Evolutionary conservation across 2,888 invertebrate species (phyloP).

Genomic region (Idaea biselata): DNA sequence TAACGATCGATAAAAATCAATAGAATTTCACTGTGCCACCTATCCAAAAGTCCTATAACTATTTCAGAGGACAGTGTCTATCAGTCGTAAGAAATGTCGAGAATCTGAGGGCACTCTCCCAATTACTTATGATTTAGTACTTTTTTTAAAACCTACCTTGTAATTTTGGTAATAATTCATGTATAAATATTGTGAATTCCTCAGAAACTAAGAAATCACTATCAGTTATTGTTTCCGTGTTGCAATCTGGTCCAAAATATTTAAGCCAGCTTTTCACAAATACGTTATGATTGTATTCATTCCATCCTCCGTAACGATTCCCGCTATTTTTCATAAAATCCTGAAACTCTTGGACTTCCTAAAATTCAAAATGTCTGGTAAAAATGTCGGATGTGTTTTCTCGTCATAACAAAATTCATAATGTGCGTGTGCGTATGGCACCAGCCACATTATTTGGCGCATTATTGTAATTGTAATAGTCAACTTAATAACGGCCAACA

Average conservation of each 20-base stretch:
- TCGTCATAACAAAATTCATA: background rate
- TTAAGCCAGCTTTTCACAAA: slow-evolving; percentile 72
- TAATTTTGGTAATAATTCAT: slow-evolving; percentile 48
- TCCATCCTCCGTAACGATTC: slow-evolving; percentile 81
- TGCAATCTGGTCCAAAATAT: slow-evolving; percentile 34
- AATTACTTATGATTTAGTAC: background rate
- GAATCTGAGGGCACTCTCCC: background rate
- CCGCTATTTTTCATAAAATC: slow-evolving; percentile 71
- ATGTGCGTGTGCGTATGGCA: background rate
- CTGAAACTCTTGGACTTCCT: slow-evolving; percentile 80
- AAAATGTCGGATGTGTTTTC: background rate
- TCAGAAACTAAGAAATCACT: slow-evolving; percentile 19
- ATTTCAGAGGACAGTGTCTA: too few relatives aligned
- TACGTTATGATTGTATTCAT: slow-evolving; percentile 76
- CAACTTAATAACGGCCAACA: too few relatives aligned
- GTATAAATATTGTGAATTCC: slow-evolving; percentile 35
- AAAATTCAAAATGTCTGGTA: slow-evolving; percentile 10
- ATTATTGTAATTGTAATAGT: too few relatives aligned
- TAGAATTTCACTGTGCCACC: too few relatives aligned
- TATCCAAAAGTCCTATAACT: too few relatives aligned
- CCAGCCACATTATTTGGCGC: too few relatives aligned
- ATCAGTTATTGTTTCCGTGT: slow-evolving; percentile 14
- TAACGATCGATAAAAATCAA: too few relatives aligned
- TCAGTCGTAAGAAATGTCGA: too few relatives aligned
- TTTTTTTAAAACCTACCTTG: slow-evolving; percentile 38